phyloP scores from a whole-genome alignment of 1,140 invertebrate species.

The Sarcophaga peregrina region DNA sequence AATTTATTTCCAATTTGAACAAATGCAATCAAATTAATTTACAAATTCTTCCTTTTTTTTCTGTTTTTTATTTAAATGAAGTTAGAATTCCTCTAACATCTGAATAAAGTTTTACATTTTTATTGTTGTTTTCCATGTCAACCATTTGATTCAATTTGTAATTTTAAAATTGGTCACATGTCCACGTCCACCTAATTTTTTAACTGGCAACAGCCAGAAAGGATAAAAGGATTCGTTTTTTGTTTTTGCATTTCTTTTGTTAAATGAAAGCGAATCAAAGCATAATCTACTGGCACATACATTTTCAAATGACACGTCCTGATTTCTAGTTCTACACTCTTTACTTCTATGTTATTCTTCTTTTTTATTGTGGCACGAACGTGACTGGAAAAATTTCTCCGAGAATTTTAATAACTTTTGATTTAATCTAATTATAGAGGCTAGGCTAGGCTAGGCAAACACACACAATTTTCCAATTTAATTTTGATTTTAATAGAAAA shows the following conservation, averaged over 20 bases:
- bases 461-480: slow-evolving; percentile 14
- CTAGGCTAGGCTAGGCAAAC: too few species aligned
- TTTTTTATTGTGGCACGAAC: neutral
- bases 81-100: neutral
- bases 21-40: too few species aligned
- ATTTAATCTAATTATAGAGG: slow-evolving; percentile 39
- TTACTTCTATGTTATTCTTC: neutral
- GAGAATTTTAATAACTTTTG: slow-evolving; percentile 37
- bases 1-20: too few species aligned
- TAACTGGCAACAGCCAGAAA: neutral
- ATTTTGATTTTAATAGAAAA: slow-evolving; percentile 29
- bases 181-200: neutral
- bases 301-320: neutral
- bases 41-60: too few species aligned
- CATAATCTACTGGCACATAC: neutral
- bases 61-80: too few species aligned
- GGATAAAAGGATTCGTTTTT: neutral
- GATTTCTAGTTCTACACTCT: neutral
- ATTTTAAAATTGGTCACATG: slow-evolving; percentile 19
- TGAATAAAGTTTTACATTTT: neutral
- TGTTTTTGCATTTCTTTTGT: neutral
- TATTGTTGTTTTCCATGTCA: neutral
- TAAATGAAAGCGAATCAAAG: neutral
- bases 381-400: slow-evolving; percentile 35
- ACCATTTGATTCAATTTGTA: neutral